These are phyloP conservation scores for Megaceryle torquata DNA, from an alignment of 2,113 vertebrate genomes.

Conservation along the genomic window DNA sequence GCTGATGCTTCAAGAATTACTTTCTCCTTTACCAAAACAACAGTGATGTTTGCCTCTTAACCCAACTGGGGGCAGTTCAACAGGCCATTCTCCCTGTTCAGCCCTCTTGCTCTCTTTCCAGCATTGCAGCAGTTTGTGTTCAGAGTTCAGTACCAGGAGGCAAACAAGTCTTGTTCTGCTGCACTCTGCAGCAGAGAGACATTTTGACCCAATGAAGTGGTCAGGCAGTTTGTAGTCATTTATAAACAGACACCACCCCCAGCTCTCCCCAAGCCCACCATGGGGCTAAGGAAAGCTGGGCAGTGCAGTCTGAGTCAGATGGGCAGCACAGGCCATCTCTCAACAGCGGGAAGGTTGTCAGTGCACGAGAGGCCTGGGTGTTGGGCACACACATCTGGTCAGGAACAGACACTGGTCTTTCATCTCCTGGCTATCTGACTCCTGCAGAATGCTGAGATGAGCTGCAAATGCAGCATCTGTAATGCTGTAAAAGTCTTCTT, in stretches of 20 bases:
- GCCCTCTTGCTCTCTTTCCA: not conserved
- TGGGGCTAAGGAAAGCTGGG: not conserved
- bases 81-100: not conserved
- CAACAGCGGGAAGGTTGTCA: not conserved
- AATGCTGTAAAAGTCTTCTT: not conserved
- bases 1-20: not conserved
- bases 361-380: not conserved
- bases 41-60: not conserved
- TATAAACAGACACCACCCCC: not conserved
- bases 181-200: not conserved
- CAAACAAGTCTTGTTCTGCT: not conserved
- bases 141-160: not conserved
- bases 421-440: not conserved
- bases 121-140: not conserved
- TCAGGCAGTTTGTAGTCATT: not conserved
- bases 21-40: not conserved
- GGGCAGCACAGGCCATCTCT: accelerated
- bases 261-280: not conserved
- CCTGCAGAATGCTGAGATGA: not conserved
- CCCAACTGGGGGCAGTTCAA: not conserved
- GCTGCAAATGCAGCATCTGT: not conserved
- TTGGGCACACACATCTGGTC: not conserved
- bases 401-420: not conserved
- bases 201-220: not conserved
- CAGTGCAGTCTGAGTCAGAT: accelerated